A percentile compares a stretch with the other conserved stretches of the same genome.
phyloP scores from a whole-genome alignment of 2,113 vertebrate species.

The Anoplopoma fimbria region DNA sequence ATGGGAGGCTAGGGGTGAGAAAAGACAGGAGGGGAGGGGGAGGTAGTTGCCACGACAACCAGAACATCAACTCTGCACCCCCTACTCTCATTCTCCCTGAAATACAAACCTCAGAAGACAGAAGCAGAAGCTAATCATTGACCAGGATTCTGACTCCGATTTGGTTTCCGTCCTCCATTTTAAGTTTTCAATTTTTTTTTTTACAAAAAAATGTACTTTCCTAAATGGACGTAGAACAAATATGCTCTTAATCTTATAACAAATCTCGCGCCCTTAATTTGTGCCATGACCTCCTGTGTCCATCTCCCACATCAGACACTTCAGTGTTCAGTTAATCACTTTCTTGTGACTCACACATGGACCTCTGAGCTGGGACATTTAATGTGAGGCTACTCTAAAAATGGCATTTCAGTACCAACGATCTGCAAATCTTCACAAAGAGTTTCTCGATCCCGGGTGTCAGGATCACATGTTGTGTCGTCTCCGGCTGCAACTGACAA shows the following conservation, averaged over 20 bases:
- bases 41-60: conserved; percentile 54
- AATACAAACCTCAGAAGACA: conserved; percentile 54
- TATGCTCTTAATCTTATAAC: conserved; percentile 47
- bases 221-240: neutral
- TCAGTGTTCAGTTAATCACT: conserved; percentile 24
- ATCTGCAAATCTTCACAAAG: neutral
- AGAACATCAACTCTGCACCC: conserved; percentile 67
- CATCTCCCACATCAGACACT: conserved; percentile 3
- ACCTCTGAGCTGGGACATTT: neutral
- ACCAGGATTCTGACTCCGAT: neutral
- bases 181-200: neutral
- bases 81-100: conserved; percentile 1
- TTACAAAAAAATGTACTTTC: conserved; percentile 15
- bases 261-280: conserved; percentile 52
- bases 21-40: conserved; percentile 48
- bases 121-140: conserved; percentile 9
- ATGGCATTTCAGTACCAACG: neutral
- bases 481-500: too few species aligned
- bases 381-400: too few species aligned
- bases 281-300: neutral
- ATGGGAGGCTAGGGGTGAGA: conserved; percentile 74
- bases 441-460: neutral
- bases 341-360: conserved; percentile 66
- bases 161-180: neutral
- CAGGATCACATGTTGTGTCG: too few species aligned